Evolutionary conservation across 2,797 vertebrate genomes (phyloP).

Genomic region (Psittacula derbiana): DNA sequence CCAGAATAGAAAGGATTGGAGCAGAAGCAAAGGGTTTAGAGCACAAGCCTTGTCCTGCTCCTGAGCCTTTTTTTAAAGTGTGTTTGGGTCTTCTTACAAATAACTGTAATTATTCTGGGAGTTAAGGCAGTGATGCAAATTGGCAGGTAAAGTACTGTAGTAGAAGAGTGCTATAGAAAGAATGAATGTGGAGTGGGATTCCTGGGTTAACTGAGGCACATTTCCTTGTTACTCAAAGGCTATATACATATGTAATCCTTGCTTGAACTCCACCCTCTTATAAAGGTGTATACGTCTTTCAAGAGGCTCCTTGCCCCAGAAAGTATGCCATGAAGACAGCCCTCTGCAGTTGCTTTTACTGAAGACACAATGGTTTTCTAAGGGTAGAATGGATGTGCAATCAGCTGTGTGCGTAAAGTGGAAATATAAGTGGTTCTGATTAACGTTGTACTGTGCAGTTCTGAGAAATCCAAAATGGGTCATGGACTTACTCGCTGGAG

Average conservation of each 20-base stretch:
- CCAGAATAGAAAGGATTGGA: neutral
- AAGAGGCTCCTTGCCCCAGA: neutral
- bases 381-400: neutral
- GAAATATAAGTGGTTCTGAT: neutral
- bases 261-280: neutral
- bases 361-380: neutral
- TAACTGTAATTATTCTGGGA: neutral
- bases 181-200: neutral
- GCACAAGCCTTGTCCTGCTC: neutral
- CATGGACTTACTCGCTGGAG: neutral
- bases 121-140: neutral
- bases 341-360: neutral
- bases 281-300: neutral
- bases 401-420: neutral
- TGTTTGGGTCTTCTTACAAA: neutral
- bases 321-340: neutral
- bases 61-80: neutral
- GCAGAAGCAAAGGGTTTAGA: neutral
- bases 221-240: neutral
- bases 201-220: fast-evolving
- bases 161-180: neutral
- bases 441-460: neutral
- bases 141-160: neutral
- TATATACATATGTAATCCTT: neutral
- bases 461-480: neutral